phyloP scores from a whole-genome alignment of 1,140 invertebrate species.

The Tetranychus cinnabarinus region DNA sequence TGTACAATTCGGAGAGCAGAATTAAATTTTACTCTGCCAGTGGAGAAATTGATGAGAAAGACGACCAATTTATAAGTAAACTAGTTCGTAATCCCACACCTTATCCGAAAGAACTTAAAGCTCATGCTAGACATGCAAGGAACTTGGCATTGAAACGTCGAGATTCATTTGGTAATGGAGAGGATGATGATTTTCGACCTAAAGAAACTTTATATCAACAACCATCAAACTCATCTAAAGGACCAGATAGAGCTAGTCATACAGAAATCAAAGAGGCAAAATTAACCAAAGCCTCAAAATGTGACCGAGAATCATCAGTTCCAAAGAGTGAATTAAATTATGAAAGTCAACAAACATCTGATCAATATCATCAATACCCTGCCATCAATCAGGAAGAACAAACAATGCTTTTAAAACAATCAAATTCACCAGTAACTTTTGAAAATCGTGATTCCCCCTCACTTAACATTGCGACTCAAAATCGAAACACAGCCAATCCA shows the following conservation, averaged over 20 bases:
- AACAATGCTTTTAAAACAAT: neutral
- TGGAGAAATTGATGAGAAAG: conserved; percentile 15
- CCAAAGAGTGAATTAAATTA: neutral
- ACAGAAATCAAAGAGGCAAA: neutral
- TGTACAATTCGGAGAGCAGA: conserved; percentile 13
- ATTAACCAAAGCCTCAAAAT: neutral
- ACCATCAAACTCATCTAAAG: neutral
- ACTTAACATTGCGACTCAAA: neutral
- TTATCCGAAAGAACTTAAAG: conserved; percentile 84
- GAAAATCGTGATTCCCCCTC: neutral
- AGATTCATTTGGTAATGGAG: neutral
- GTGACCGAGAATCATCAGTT: neutral
- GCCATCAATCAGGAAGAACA: neutral
- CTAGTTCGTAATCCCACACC: conserved; percentile 94
- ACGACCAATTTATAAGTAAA: conserved; percentile 36
- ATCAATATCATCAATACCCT: neutral
- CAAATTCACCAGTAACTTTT: neutral
- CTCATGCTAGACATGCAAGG: conserved; percentile 49
- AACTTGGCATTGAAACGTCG: conserved; percentile 21
- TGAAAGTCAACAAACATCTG: neutral
- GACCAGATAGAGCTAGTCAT: neutral
- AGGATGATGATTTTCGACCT: neutral
- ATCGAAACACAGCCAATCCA: neutral
- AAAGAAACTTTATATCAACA: no score
- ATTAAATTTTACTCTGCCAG: conserved; percentile 58